Evolutionary conservation across 2,797 vertebrate genomes (phyloP).

Genomic region (Tiaroga cobitis): DNA sequence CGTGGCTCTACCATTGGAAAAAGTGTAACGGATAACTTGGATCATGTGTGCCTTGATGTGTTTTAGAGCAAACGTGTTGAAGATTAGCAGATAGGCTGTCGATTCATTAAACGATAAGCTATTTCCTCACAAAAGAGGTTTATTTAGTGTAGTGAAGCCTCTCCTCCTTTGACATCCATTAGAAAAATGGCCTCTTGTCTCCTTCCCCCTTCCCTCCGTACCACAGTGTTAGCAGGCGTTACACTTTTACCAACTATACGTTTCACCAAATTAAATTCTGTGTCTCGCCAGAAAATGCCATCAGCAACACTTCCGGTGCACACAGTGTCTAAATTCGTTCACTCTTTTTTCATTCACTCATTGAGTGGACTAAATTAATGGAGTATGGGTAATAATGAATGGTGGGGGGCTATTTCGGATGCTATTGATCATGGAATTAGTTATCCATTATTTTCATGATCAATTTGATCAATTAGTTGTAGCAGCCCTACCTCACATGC

Average conservation of each 20-base stretch:
- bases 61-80: too few relatives aligned
- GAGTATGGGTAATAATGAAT: neutral
- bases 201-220: neutral
- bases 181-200: neutral
- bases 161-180: neutral
- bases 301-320: neutral
- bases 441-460: neutral
- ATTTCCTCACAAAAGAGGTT: neutral
- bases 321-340: neutral
- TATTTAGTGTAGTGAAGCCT: neutral
- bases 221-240: neutral
- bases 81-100: too few relatives aligned
- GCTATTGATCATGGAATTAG: neutral
- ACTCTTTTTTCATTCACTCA: neutral
- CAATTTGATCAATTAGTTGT: neutral
- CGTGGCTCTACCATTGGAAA: too few relatives aligned
- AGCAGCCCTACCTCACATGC: neutral
- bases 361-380: neutral
- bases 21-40: too few relatives aligned
- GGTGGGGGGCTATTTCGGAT: neutral
- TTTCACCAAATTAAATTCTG: too few relatives aligned
- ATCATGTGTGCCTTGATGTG: too few relatives aligned
- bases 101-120: too few relatives aligned
- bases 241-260: neutral
- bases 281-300: too few relatives aligned